These are phyloP conservation scores for Euwallacea fornicatus DNA, from an alignment of 1,140 invertebrate species.

Conservation along the genomic window DNA sequence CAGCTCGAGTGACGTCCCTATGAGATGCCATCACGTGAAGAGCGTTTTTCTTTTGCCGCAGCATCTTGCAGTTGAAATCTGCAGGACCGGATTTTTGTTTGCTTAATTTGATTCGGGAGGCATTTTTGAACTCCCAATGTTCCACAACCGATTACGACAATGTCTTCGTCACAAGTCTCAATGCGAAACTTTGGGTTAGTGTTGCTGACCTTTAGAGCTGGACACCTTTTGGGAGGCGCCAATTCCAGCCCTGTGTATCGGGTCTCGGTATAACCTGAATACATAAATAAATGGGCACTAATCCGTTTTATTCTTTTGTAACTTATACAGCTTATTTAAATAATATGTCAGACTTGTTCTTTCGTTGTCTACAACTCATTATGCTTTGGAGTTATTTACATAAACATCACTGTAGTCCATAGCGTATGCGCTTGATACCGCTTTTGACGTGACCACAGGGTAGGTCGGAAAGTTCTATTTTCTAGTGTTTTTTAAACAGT, in stretches of 20 bases:
- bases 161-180: too few species aligned
- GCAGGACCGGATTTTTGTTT: not conserved
- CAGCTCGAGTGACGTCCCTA: slow-evolving; percentile 7
- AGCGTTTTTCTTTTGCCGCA: not conserved
- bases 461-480: too few species aligned
- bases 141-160: too few species aligned
- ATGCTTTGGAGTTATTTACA: slow-evolving; percentile 31
- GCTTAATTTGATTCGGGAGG: not conserved
- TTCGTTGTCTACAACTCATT: slow-evolving; percentile 38
- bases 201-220: not conserved
- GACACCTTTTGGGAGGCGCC: not conserved
- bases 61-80: not conserved
- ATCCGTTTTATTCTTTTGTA: slow-evolving; percentile 39
- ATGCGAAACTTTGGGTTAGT: not conserved
- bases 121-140: too few species aligned
- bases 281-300: slow-evolving; percentile 37
- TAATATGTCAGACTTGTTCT: slow-evolving; percentile 40
- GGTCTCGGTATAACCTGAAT: slow-evolving; percentile 30
- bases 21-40: not conserved
- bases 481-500: too few species aligned
- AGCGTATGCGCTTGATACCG: too few species aligned
- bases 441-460: too few species aligned
- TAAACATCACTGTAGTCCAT: slow-evolving; percentile 13
- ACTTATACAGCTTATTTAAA: slow-evolving; percentile 40
- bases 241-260: slow-evolving; percentile 24